Evolutionary conservation across 2,113 vertebrate species (phyloP).

Genomic region (Sinocyclocheilus maitianheensis): DNA sequence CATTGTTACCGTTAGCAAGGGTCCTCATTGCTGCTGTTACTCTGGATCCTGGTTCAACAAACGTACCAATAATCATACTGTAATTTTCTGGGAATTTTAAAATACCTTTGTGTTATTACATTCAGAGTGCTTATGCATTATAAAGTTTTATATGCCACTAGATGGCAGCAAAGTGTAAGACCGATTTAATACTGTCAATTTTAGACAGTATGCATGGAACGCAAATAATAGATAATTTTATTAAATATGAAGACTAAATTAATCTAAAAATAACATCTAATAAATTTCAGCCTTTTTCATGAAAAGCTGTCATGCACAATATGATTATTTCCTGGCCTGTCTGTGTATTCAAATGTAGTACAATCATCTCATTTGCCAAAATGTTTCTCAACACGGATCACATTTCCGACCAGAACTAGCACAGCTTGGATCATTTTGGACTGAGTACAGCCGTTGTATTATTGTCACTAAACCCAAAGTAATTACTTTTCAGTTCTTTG

Average conservation of each 20-base stretch:
- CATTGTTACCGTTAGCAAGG: not conserved
- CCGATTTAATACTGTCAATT: not conserved
- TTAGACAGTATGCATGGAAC: not conserved
- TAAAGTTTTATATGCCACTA: conserved; percentile 56
- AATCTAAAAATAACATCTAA: not conserved
- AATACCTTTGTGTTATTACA: not conserved
- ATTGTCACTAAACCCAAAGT: conserved; percentile 30
- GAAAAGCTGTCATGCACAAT: not conserved
- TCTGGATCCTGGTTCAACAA: not conserved
- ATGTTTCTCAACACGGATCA: not conserved
- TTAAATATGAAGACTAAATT: not conserved
- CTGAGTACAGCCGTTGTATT: not conserved
- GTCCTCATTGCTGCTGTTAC: not conserved
- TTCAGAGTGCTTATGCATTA: not conserved
- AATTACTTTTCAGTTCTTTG: conserved; percentile 30
- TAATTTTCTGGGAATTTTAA: not conserved
- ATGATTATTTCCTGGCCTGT: not conserved
- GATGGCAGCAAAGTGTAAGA: conserved; percentile 64
- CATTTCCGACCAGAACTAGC: conserved; percentile 5
- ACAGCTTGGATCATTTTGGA: conserved; percentile 10
- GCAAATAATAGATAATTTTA: not conserved
- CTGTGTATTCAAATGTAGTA: not conserved
- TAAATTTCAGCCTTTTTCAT: not conserved
- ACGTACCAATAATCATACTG: not conserved
- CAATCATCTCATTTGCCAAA: too few relatives aligned